phyloP scores from a whole-genome alignment of 1,140 invertebrate genomes.

The Heliconius melpomene region DNA sequence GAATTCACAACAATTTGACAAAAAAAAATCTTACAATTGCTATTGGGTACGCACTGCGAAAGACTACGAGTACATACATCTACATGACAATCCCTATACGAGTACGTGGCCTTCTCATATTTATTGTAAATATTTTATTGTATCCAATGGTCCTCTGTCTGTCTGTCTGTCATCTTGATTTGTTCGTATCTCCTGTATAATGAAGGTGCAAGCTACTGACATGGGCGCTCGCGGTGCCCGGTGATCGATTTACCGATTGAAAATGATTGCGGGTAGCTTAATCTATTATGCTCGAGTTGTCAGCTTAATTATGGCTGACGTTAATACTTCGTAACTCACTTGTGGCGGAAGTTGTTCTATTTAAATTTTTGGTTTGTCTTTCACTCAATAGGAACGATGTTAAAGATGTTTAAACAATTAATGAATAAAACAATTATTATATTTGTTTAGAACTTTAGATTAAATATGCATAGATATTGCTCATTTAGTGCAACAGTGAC shows the following conservation, averaged over 20 bases:
- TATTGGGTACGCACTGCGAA: background rate
- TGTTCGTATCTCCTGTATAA: slow-evolving; percentile 57
- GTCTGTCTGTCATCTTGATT: slow-evolving; percentile 58
- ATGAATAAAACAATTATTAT: too few species aligned
- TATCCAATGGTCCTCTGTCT: slow-evolving; percentile 43
- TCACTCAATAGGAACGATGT: too few species aligned
- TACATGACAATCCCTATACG: slow-evolving; percentile 52
- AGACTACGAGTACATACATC: slow-evolving; percentile 30
- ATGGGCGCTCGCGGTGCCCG: slow-evolving; percentile 42
- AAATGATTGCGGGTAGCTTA: slow-evolving; percentile 56
- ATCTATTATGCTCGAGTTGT: slow-evolving; percentile 57
- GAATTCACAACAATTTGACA: slow-evolving; percentile 39
- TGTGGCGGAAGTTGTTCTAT: slow-evolving; percentile 21
- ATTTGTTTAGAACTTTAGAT: too few species aligned
- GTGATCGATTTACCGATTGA: slow-evolving; percentile 62
- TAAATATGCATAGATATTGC: too few species aligned
- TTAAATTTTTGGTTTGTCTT: background rate
- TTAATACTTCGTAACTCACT: slow-evolving; percentile 40
- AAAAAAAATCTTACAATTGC: slow-evolving; percentile 38
- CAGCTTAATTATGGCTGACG: slow-evolving; percentile 59
- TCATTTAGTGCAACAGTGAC: too few species aligned
- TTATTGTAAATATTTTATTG: slow-evolving; percentile 46
- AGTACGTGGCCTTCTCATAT: slow-evolving; percentile 43
- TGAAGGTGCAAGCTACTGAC: slow-evolving; percentile 52
- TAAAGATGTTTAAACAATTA: too few species aligned